phyloP scores from a whole-genome alignment of 2,113 vertebrate species.

The Hyla sarda region DNA sequence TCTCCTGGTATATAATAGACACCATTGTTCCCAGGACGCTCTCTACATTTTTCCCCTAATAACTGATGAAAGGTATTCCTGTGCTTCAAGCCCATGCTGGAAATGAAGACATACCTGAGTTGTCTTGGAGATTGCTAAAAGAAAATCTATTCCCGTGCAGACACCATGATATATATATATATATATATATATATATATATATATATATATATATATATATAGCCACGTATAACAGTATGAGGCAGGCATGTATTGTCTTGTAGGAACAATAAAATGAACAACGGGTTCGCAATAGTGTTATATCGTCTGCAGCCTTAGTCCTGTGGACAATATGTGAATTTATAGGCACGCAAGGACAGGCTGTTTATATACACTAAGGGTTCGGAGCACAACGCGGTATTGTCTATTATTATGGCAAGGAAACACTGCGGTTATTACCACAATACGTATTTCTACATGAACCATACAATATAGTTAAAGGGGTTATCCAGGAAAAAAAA shows the following conservation, averaged over 20 bases:
- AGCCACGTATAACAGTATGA: no score
- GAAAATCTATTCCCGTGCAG: not conserved
- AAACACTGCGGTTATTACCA: not conserved
- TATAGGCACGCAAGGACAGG: not conserved
- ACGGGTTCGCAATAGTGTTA: not conserved
- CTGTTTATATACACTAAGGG: not conserved
- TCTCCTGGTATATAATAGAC: not conserved
- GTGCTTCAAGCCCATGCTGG: constrained; percentile 3
- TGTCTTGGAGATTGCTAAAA: not conserved
- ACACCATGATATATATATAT: no score
- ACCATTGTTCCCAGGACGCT: not conserved
- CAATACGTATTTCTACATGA: not conserved
- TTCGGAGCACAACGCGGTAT: not conserved
- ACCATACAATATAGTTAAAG: not conserved
- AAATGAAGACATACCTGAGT: constrained; percentile 6
- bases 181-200: no score
- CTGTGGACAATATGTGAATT: not conserved
- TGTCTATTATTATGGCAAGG: not conserved
- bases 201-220: no score
- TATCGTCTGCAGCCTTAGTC: not conserved
- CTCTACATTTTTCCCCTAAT: constrained; percentile 29
- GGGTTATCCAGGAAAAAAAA: no score
- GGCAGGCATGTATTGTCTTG: not conserved
- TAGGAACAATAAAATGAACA: not conserved
- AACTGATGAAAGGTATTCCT: constrained; percentile 22